Percentiles rank a stretch among this genome's conserved stretches.
Evolutionary conservation across 30 jellyfish, hydroid and myxozoan genomes (phyloP).

Genomic region (Mastigias papua): DNA sequence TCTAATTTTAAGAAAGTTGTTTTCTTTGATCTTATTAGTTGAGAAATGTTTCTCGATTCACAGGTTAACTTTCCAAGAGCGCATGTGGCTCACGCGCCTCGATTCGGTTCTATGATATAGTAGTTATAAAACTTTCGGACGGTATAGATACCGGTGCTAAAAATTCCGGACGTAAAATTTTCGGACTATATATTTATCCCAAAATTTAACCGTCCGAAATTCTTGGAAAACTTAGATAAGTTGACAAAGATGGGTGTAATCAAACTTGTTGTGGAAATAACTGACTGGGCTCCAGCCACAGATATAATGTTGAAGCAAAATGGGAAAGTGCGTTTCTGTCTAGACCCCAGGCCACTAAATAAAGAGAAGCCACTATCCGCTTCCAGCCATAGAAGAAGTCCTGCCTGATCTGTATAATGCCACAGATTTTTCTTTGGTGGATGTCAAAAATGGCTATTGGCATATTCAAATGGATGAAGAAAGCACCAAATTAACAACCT

Average conservation of each 20-base stretch:
- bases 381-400: constrained; percentile 43
- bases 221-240: constrained; percentile 3
- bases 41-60: too few relatives aligned
- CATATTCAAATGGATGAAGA: constrained; percentile 11
- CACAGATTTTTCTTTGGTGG: constrained; percentile 21
- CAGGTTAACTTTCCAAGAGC: too few relatives aligned
- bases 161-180: too few relatives aligned
- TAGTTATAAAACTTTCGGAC: too few relatives aligned
- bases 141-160: too few relatives aligned
- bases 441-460: constrained; percentile 28
- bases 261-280: constrained; percentile 40
- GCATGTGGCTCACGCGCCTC: too few relatives aligned
- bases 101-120: too few relatives aligned
- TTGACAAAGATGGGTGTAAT: constrained; percentile 18
- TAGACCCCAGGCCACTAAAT: constrained; percentile 38
- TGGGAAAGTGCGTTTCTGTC: constrained; percentile 38
- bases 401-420: constrained; percentile 4
- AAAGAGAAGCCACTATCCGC: constrained; percentile 34
- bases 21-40: too few relatives aligned
- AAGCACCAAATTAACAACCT: constrained; percentile 29
- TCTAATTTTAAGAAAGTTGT: too few relatives aligned
- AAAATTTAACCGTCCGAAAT: too few relatives aligned
- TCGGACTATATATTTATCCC: too few relatives aligned
- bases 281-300: constrained; percentile 39
- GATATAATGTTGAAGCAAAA: constrained; percentile 21